Conservation (phyloP, 2,113 vertebrate genomes). For the Sinocyclocheilus rhinocerous region DNA sequence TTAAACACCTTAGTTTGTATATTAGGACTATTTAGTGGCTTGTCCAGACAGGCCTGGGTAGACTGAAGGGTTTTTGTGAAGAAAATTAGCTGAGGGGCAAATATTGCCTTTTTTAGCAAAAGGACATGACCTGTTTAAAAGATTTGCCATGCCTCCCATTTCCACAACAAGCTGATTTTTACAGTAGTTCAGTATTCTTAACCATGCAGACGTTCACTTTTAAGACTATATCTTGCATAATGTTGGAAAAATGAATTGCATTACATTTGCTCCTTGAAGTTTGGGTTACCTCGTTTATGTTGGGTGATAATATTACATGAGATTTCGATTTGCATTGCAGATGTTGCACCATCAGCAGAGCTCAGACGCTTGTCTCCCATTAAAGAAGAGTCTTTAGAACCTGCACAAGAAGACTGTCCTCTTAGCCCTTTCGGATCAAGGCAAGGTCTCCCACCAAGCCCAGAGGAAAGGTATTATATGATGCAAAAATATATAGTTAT, state of each 20-base stretch:
- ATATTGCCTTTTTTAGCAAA: neutral
- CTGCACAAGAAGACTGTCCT: slow-evolving; percentile 43
- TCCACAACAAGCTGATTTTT: neutral
- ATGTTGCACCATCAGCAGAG: neutral
- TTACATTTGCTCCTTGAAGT: neutral
- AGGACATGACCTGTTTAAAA: slow-evolving; percentile 18
- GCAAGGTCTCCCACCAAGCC: slow-evolving; percentile 35
- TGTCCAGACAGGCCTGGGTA: slow-evolving; percentile 56
- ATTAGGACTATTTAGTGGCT: slow-evolving; percentile 25
- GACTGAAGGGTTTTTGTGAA: neutral
- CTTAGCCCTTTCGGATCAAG: slow-evolving; percentile 55
- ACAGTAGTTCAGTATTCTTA: neutral
- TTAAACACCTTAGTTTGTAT: neutral
- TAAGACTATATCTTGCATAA: neutral
- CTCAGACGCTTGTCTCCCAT: slow-evolving; percentile 53
- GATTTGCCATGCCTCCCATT: neutral
- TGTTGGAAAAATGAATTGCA: neutral
- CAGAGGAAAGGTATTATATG: slow-evolving; percentile 64
- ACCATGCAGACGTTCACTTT: neutral
- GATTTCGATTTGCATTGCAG: slow-evolving; percentile 13
- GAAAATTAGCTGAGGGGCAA: neutral
- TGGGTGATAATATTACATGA: neutral
- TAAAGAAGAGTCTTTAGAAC: slow-evolving; percentile 57
- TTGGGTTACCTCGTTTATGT: neutral
- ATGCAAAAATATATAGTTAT: neutral